Conservation (phyloP, 2,113 vertebrate species). For the Apistogramma diplotaenia region DNA sequence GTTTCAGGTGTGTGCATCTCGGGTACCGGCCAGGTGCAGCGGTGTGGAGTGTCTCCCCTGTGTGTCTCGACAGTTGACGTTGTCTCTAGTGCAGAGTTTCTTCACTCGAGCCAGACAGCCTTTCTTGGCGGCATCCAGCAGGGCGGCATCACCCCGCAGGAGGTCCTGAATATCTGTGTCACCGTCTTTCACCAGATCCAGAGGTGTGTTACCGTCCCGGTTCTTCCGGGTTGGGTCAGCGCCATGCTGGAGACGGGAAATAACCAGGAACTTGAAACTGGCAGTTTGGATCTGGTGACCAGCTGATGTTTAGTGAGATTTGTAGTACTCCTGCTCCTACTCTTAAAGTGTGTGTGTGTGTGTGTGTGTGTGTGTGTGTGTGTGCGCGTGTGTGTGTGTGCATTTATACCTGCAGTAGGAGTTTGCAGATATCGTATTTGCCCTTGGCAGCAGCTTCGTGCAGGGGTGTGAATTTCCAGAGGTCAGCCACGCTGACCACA, state of each 20-base stretch:
- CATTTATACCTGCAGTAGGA: constrained; percentile 89
- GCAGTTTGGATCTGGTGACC: not conserved
- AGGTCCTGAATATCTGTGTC: constrained; percentile 93
- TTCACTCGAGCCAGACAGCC: constrained; percentile 90
- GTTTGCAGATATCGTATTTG: constrained; percentile 94
- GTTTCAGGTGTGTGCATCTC: not conserved
- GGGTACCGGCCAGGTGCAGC: constrained; percentile 86
- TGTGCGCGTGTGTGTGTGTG: not conserved
- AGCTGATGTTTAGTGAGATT: not conserved
- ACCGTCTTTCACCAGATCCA: constrained; percentile 90
- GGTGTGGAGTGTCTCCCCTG: constrained; percentile 92
- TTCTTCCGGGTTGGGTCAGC: constrained; percentile 93
- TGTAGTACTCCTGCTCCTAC: not conserved
- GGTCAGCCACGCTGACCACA: constrained; percentile 89
- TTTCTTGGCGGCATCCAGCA: constrained; percentile 91
- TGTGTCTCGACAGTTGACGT: constrained; percentile 92
- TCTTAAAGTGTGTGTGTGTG: not conserved
- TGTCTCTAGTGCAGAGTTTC: constrained; percentile 88
- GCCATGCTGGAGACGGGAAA: constrained; percentile 79
- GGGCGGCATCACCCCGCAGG: constrained; percentile 86
- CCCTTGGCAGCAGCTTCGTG: constrained; percentile 94
- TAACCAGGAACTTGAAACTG: not conserved
- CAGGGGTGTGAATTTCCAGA: constrained; percentile 93
- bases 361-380: constrained; percentile 1
- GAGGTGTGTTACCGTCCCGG: constrained; percentile 88